Evolutionary conservation across 2,888 invertebrate genomes (phyloP).

Genomic region (Phaedon cochleariae): DNA sequence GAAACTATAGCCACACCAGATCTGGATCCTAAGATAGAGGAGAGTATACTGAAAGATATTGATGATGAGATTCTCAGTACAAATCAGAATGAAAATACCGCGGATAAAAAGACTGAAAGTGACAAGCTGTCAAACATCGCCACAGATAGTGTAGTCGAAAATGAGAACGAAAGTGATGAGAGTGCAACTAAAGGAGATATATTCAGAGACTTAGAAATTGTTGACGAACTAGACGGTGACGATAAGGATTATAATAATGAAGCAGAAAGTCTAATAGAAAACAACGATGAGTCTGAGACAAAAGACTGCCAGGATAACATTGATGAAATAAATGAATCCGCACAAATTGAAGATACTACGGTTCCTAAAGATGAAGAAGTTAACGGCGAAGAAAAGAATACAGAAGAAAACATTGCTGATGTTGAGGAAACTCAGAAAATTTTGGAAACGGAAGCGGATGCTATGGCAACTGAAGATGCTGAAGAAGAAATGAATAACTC

Average conservation of each 20-base stretch:
- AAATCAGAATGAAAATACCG: constrained; percentile 8
- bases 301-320: not conserved
- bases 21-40: constrained; percentile 43
- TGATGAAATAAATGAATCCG: not conserved
- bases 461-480: no score
- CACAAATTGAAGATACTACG: not conserved
- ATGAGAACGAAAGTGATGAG: not conserved
- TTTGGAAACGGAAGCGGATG: no score
- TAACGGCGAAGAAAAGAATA: no score
- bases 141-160: not conserved
- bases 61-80: constrained; percentile 8
- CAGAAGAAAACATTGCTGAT: no score
- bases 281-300: constrained; percentile 9
- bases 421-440: no score
- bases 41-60: constrained; percentile 41
- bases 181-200: not conserved
- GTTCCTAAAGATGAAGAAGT: not conserved
- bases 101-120: not conserved
- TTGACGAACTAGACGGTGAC: constrained; percentile 17
- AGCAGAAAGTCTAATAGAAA: constrained; percentile 23
- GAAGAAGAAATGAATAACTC: constrained; percentile 6
- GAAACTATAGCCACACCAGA: constrained; percentile 39
- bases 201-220: constrained; percentile 17
- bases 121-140: not conserved
- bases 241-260: constrained; percentile 31